Percentiles rank a stretch among this genome's conserved stretches.
These are phyloP conservation scores for Proales similis DNA, from an alignment of 1,140 invertebrate genomes.

Conservation along the genomic window DNA sequence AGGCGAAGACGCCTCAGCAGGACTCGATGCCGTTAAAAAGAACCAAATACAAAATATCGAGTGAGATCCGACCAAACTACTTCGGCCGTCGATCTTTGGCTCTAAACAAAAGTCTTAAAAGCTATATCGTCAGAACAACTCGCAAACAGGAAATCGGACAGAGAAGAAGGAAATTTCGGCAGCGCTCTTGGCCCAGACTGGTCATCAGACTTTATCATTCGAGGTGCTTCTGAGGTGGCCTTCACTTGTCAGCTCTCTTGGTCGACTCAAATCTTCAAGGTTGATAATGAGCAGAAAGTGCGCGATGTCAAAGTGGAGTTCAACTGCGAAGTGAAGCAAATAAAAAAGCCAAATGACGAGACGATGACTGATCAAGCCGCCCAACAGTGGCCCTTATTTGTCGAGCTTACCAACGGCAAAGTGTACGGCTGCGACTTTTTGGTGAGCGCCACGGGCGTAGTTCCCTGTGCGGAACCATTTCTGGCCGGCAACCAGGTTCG, in stretches of 20 bases:
- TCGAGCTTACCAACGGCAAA: constrained; percentile 68
- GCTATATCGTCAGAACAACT: constrained; percentile 48
- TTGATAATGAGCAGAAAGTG: constrained; percentile 41
- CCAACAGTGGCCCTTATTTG: constrained; percentile 63
- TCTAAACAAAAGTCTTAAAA: not conserved
- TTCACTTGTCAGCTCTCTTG: not conserved
- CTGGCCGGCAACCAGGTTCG: constrained; percentile 46
- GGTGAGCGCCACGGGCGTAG: constrained; percentile 87
- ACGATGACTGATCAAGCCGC: constrained; percentile 16
- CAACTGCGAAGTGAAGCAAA: constrained; percentile 61
- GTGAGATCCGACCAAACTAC: not conserved
- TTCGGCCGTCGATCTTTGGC: not conserved
- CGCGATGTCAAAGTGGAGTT: constrained; percentile 58
- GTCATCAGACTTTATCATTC: constrained; percentile 66
- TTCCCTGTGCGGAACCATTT: constrained; percentile 56
- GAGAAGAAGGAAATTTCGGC: constrained; percentile 57
- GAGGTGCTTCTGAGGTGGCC: constrained; percentile 50
- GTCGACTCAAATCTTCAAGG: constrained; percentile 45
- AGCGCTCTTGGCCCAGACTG: constrained; percentile 90
- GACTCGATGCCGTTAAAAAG: constrained; percentile 45
- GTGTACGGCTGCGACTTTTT: constrained; percentile 77
- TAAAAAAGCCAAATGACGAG: constrained; percentile 43
- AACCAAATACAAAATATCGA: constrained; percentile 50
- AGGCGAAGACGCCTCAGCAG: constrained; percentile 41
- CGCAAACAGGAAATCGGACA: constrained; percentile 62